Base-by-base conservation (phyloP, 1,140 invertebrate genomes). In the Adoxophyes honmai region DNA sequence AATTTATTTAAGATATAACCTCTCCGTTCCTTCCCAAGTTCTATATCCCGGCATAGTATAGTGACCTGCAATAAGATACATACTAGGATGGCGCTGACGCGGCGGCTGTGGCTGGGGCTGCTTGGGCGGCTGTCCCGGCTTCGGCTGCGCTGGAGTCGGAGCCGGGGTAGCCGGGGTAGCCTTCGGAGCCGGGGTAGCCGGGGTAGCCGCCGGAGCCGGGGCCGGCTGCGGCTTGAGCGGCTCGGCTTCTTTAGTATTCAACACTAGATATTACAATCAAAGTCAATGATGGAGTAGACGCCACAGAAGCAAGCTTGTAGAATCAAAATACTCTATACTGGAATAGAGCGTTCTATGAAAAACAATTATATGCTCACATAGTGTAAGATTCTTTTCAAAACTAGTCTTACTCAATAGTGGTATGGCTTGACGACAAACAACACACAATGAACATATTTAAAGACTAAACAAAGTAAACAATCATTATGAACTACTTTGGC, bases 181-280 rank as follows among this genome's bases (percentile, higher is more conserved):
- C 13, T 51, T 55, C 36, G 15, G 15, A 21, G 62, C 59, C 52
- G 62, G 48, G 6, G 62, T 15, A 9, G 42, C 37, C 14, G 56
- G 0, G 53, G 28, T 21, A n/a, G 42, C 14, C 42, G 35, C 13
- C 35, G 59, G n/a, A 39, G 56, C 21, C 4, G 52, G 10, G 39
- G 51, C 52, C 0, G 52, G 42, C n/a, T 59, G 54, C 33, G 11
- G 33, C 37, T 42, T 57, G n/a, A 54, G 48, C 8, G 18, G 53
- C 62, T 68, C 75, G 9, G 66, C 53, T 54, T 75, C 78, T 82
- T 83, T 78, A 54, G 77, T 74, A 73, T 86, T 73, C 77, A 81
- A 76, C 68, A 81, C 79, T 84, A 81, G 57, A 75, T 68, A 36
- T 66, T 70, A 67, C 53, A 70, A 35, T 48, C 0, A n/a, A 28